Evolutionary conservation across 1,140 invertebrate species (phyloP).

Genomic region (Drosophila orena): DNA sequence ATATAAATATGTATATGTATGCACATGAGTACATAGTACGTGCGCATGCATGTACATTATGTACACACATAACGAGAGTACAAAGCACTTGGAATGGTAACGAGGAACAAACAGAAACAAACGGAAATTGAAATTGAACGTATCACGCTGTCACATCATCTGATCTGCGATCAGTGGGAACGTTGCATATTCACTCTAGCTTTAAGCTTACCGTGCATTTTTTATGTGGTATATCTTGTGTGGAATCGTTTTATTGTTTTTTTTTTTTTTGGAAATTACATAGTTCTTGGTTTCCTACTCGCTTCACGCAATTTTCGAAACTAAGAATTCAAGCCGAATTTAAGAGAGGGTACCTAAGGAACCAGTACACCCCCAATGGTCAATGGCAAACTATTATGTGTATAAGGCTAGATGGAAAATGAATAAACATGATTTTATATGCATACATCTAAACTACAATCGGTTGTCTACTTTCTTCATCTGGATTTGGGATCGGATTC

Average conservation of each 20-base stretch:
- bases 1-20: not conserved
- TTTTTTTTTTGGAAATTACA: not conserved
- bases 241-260: not conserved
- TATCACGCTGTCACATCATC: slow-evolving; percentile 8
- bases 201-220: slow-evolving; percentile 44
- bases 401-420: slow-evolving; percentile 63
- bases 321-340: slow-evolving; percentile 67
- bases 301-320: slow-evolving; percentile 36
- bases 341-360: slow-evolving; percentile 44
- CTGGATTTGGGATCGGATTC: slow-evolving; percentile 20
- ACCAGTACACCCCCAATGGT: slow-evolving; percentile 51
- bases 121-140: not conserved
- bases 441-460: slow-evolving; percentile 25
- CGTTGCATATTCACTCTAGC: slow-evolving; percentile 29
- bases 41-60: not conserved
- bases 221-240: slow-evolving; percentile 26
- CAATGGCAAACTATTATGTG: slow-evolving; percentile 78
- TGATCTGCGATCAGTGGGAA: slow-evolving; percentile 31
- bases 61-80: slow-evolving; percentile 33
- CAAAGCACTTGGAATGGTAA: slow-evolving; percentile 34
- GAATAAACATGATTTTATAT: slow-evolving; percentile 74
- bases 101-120: slow-evolving; percentile 4
- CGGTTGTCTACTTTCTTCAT: not conserved
- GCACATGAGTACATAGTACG: slow-evolving; percentile 2
- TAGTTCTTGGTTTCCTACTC: slow-evolving; percentile 1